phyloP scores from a whole-genome alignment of 1,140 invertebrate species.

The Charaxes varanes region DNA sequence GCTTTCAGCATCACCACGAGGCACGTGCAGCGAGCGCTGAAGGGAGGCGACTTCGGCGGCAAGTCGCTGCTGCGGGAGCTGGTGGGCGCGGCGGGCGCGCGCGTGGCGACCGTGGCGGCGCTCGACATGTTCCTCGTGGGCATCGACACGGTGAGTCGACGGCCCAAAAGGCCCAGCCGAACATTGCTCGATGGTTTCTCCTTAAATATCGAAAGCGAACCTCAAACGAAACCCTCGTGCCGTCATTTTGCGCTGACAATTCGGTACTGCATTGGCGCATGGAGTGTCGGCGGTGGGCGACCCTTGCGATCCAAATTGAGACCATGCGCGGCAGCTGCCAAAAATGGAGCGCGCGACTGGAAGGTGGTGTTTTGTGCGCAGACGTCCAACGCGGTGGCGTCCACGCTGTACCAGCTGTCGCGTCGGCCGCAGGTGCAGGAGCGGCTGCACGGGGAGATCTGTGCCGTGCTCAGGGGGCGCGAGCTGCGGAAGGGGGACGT shows the following conservation, averaged over 20 bases:
- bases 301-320: too few relatives aligned
- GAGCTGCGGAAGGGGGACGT: constrained; percentile 78
- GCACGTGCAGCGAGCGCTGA: constrained; percentile 74
- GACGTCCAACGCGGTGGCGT: constrained; percentile 87
- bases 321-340: too few relatives aligned
- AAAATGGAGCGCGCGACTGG: too few relatives aligned
- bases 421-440: constrained; percentile 84
- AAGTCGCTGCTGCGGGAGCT: constrained; percentile 70
- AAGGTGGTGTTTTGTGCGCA: constrained; percentile 63
- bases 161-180: too few relatives aligned
- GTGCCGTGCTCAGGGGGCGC: constrained; percentile 61
- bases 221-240: too few relatives aligned
- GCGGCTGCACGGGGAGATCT: constrained; percentile 82
- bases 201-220: too few relatives aligned
- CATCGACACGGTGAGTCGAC: constrained; percentile 84
- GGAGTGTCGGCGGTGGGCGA: too few relatives aligned
- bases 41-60: constrained; percentile 48
- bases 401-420: constrained; percentile 86
- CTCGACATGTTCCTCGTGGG: constrained; percentile 90
- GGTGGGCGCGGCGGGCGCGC: constrained; percentile 77
- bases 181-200: too few relatives aligned
- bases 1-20: constrained; percentile 77
- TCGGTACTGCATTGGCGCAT: too few relatives aligned
- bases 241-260: too few relatives aligned
- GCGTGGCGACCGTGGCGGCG: constrained; percentile 84